These are phyloP conservation scores for Eulemur coronatus DNA, from an alignment of 2,797 vertebrate species.

Conservation along the genomic window DNA sequence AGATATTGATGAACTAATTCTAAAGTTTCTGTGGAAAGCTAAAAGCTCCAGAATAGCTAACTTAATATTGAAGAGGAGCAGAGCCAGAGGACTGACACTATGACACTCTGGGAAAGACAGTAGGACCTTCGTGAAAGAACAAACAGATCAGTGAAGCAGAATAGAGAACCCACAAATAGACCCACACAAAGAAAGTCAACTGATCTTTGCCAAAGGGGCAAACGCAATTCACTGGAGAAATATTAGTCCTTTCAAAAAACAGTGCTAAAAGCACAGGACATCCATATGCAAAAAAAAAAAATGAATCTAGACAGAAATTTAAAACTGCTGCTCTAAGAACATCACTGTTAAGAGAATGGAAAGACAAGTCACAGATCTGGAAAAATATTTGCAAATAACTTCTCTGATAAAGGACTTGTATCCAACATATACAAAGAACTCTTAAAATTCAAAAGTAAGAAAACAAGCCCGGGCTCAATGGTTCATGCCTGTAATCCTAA, in stretches of 20 bases:
- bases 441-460: neutral
- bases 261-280: neutral
- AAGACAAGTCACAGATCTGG: neutral
- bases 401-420: neutral
- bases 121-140: neutral
- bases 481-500: no score
- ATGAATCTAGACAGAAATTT: neutral
- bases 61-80: neutral
- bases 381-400: neutral
- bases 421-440: neutral
- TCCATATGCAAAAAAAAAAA: neutral
- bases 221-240: neutral
- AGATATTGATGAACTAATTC: neutral
- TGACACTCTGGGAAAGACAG: neutral
- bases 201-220: neutral
- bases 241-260: neutral
- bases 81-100: neutral
- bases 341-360: neutral
- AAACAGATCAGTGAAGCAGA: neutral
- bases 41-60: neutral
- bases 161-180: neutral
- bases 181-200: neutral
- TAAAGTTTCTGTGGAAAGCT: neutral
- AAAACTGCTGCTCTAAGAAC: neutral
- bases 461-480: neutral